Evolutionary conservation across 2,888 invertebrate genomes (phyloP).

Genomic region (Pyrrhosoma nymphula): DNA sequence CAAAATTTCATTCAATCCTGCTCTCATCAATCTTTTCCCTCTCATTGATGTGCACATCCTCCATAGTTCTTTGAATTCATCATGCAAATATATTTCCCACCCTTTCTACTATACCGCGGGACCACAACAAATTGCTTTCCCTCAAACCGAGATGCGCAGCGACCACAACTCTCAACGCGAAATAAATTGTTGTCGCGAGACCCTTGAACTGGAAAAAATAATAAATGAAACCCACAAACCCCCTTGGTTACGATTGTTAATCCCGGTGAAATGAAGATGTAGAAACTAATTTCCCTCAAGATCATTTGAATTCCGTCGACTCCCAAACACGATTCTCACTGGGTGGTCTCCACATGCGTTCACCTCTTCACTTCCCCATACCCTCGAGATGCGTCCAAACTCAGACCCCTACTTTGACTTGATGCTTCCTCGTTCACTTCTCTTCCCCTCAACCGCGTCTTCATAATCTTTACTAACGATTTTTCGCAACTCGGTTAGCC

Average conservation of each 20-base stretch:
- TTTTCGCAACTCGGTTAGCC: background rate
- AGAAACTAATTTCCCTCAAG: background rate
- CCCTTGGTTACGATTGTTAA: background rate
- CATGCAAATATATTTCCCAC: too few species aligned
- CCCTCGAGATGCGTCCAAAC: background rate
- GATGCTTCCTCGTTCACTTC: background rate
- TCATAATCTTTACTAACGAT: conserved; percentile 16
- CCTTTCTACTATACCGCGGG: too few species aligned
- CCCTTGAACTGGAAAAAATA: background rate
- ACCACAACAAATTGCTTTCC: too few species aligned
- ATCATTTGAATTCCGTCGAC: background rate
- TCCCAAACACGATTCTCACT: too few species aligned
- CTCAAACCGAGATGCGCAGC: too few species aligned
- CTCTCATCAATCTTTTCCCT: too few species aligned
- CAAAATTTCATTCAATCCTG: too few species aligned
- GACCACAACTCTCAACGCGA: background rate
- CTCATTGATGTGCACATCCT: too few species aligned
- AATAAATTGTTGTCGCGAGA: background rate
- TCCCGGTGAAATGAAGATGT: background rate
- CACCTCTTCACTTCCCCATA: background rate
- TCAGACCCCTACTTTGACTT: background rate
- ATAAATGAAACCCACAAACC: background rate
- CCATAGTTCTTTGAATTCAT: too few species aligned
- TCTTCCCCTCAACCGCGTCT: background rate
- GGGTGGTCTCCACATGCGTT: too few species aligned